Base-by-base conservation (phyloP, 2,888 invertebrate genomes). In the Clostera curtula region DNA sequence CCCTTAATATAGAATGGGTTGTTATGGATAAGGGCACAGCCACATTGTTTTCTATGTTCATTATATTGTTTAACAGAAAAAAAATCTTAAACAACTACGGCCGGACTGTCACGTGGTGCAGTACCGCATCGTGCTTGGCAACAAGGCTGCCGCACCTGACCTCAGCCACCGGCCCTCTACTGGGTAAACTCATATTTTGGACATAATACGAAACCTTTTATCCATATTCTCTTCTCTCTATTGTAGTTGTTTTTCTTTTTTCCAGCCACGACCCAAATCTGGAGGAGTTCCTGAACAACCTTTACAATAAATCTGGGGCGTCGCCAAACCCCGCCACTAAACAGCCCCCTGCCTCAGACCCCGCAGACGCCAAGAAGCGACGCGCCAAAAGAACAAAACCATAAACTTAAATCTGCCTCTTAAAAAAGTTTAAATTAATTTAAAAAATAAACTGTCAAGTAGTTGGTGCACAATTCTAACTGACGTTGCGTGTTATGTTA, bases 101-200 rank as follows among this genome's bases (percentile, higher is more conserved):
- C 93, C 96, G 7, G 95, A 96, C 79, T 92, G 93, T 36, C 96
- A 97, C 83, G 90, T 92, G 72, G 95, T 97, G 36, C 95, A 95
- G 72, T 94, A 93, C 69, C 87, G 93, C 53, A 93, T 94, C 63
- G 91, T 93, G 47, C 87, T 93, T 40, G 93, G 92, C 42, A 88
- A 88, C 71, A 86, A 88, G 56, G 68, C 75, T 29, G 79, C 82
- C 29, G 77, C 77, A 9, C 36, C 77, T 12, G 82, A 73, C 36
- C 29, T 56, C 34, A 45, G 46, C 43, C 71, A 58, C 30, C 46
- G 80, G 38, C 66, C 68, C 9, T 50, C 66, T 33, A 58, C 65
- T 15, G 63, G 71, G 76, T 76, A 40, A 51, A 34, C 17, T 22
- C 18, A 18, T 12, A 11, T 3, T 6, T 11, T 2, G 6, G 7